Evolutionary conservation across 1,140 invertebrate species (phyloP), one percentile per base, ranked within the genome.

Genomic region (Zaprionus lachaisei): DNA sequence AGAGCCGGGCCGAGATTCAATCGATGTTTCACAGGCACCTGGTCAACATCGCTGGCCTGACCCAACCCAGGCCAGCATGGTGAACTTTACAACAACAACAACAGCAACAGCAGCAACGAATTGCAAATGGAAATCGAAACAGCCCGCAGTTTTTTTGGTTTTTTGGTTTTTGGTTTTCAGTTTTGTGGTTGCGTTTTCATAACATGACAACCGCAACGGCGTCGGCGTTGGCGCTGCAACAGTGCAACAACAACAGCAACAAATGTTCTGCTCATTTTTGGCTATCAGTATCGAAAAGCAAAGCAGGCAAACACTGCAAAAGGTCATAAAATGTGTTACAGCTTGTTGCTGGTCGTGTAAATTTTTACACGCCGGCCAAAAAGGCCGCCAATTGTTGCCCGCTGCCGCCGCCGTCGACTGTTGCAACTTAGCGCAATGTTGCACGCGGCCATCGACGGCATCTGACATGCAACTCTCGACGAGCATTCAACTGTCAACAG

Each of bases 401-500:
- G 44, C 9, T 20, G 17, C 44, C 17, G n/a, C 5, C 7, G 44
- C 17, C 15, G 15, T n/a, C 58, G 44, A 60, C 58, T 76, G 77
- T 58, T 74, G 62, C 51, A 57, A 60, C 56, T 75, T 41, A 5
- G 65, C 60, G 56, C 51, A 57, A 41, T 44, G 62, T 72, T 66
- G 63, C 44, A 70, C 60, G 41, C 26, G 49, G 51, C 15, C 63
- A 55, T 51, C 65, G 68, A 77, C 71, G 67, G 62, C 70, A 64
- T 70, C 85, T 89, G 84, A 90, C 84, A 89, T 89, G 84, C 84
- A 89, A 89, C 79, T 81, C 69, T 81, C 84, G 84, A 90, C 85
- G 81, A 90, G 84, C 84, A 89, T 89, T 89, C 84, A 89, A 90
- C 84, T 89, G 84, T 89, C 84, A 89, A 89, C 84, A 89, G 84